Base-by-base conservation (phyloP, 2,888 invertebrate genomes). In the Eupithecia insigniata region DNA sequence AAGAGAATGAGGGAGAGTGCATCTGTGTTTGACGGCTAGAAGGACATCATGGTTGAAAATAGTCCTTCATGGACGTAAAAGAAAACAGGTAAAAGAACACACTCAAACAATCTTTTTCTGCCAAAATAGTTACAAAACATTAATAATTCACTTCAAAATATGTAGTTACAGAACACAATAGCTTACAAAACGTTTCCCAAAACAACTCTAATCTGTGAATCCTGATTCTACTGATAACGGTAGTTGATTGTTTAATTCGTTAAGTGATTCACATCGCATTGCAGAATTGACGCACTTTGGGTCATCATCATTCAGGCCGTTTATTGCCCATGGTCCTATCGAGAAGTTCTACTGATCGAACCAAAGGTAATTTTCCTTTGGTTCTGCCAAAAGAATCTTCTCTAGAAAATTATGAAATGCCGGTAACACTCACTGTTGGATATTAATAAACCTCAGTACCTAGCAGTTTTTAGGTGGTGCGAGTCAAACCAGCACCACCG, bases 101-200 rank as follows among this genome's bases (percentile, higher is more conserved):
- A 7, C 60, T 30, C 18, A 30, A 30, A 10, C n/a, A 46, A 28
- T 60, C 28, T 10, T 2, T 60, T 16, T 30, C 64, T 64, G 22
- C 18, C 30, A 8, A 60, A 72, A 73, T 64, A 67, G 32, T 76
- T 73, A 66, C 68, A 73, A 72, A 75, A 68, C 58, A 22, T 70
- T 73, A 75, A 76, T 75, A 77, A 62, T 30, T 71, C 73, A 76
- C 71, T 55, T 43, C 64, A 73, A 74, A 66, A 74, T 66, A 34
- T 66, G 36, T 66, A 32, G 68, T 34, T 66, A 30, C 72, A 55
- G 58, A 70, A 65, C 64, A 74, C 76, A 76, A 78, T 77, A 60
- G 76, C 39, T 74, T 71, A 26, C 72, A 75, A 73, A 73, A 68
- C 46, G 60, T 61, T 65, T 43, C 51, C 28, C 28, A 55, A 32